Evolutionary conservation across 2,797 vertebrate genomes (phyloP).

Genomic region (Orientallactaga sibirica): DNA sequence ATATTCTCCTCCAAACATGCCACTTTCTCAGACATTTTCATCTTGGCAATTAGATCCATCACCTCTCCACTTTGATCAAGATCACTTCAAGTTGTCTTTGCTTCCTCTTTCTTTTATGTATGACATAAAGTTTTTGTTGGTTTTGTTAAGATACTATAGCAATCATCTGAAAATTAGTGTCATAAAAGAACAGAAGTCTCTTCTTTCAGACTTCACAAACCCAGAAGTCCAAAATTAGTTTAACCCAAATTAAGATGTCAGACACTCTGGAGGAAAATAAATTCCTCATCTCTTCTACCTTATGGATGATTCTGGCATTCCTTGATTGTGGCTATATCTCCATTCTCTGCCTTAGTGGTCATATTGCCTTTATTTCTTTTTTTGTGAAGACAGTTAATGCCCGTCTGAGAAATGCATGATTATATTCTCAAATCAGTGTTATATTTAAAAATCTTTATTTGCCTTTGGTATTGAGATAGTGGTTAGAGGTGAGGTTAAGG

Average conservation of each 20-base stretch:
- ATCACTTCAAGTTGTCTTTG: neutral
- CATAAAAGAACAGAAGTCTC: neutral
- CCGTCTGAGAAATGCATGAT: neutral
- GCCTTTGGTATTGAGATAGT: neutral
- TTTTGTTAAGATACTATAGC: neutral
- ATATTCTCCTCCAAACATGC: neutral
- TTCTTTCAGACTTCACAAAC: neutral
- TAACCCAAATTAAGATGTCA: neutral
- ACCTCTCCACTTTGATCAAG: neutral
- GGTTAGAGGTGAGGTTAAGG: neutral
- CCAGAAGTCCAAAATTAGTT: neutral
- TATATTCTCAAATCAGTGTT: neutral
- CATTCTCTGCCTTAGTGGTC: neutral
- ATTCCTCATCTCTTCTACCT: neutral
- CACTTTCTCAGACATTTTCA: neutral
- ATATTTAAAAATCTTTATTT: neutral
- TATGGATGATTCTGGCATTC: neutral
- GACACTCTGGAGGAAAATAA: neutral
- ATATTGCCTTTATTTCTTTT: neutral
- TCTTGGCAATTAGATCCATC: neutral
- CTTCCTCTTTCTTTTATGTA: neutral
- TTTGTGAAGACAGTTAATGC: neutral
- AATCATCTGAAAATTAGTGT: neutral
- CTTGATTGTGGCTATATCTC: neutral
- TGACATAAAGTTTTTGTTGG: neutral